Evolutionary conservation across 2,797 vertebrate genomes (phyloP).

Genomic region (Amblyraja radiata): DNA sequence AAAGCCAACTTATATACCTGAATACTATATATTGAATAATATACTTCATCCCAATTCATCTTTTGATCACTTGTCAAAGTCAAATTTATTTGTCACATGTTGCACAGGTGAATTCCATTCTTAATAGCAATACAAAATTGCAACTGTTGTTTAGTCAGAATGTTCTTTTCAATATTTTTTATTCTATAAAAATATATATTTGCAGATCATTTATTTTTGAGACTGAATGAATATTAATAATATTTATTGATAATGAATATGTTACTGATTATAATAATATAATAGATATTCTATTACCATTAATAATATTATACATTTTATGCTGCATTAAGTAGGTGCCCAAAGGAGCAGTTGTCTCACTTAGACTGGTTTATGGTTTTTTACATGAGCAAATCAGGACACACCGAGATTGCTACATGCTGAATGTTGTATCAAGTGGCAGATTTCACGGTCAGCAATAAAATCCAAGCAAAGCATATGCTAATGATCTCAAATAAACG

Average conservation of each 20-base stretch:
- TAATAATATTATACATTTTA: no score
- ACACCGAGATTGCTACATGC: neutral
- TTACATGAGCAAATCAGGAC: neutral
- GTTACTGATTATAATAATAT: no score
- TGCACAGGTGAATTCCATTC: neutral
- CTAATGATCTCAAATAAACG: neutral
- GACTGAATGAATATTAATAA: neutral
- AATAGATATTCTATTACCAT: no score
- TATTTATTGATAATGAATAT: no score
- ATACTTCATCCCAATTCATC: neutral
- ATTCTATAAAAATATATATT: neutral
- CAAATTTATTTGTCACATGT: no score
- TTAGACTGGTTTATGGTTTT: neutral
- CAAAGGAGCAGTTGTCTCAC: neutral
- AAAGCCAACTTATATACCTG: neutral
- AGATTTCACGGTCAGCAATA: no score
- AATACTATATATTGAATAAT: neutral
- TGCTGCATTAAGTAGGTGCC: neutral
- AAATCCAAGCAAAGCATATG: no score
- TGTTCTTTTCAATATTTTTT: neutral
- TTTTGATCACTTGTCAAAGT: neutral
- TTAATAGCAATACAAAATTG: neutral
- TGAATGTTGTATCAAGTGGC: neutral
- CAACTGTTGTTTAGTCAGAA: no score
- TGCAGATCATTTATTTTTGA: neutral